Base-by-base conservation (phyloP, 1,140 invertebrate species). In the Asbolus verrucosus region DNA sequence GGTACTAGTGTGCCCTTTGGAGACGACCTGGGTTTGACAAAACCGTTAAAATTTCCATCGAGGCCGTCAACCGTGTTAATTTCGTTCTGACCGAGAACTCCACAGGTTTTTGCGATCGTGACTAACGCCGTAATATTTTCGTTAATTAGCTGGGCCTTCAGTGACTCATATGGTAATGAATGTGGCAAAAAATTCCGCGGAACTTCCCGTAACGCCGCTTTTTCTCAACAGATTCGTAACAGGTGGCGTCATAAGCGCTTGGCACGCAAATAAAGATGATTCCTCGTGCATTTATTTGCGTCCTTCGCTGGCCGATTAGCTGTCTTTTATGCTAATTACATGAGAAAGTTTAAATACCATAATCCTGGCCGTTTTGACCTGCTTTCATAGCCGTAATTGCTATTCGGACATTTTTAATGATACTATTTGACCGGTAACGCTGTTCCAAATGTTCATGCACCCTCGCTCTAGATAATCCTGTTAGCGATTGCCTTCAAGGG, bases 131-230 rank as follows among this genome's bases (percentile, higher is more conserved):
- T 36, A 36, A 36, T n/a, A 36, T n/a, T 36, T 36, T n/a, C 33
- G 5, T 6, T n/a, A 6, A 36, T 36, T n/a, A 36, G 5, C 33
- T n/a, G 33, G 11, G 33, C 6, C 33, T 6, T 36, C 33, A 36
- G 11, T 36, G 33, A 36, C 33, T 36, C 33, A 36, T n/a, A 3
- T 36, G 5, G 5, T 54, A 54, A 54, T 54, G n/a, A n/a, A n/a
- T n/a, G n/a, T 54, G 46, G 19, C 19, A n/a, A 54, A 54, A 54
- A 54, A 54, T 54, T 54, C 46, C 19, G n/a, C 43, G 33, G 33
- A 36, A 36, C 33, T 36, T 36, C 33, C 33, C 33, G 33, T 36
- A 36, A 11, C 33, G 11, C 33, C n/a, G 11, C 5, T 36, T 36
- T 36, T 36, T 36, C n/a, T 5, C 6, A 36, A n/a, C 11, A 36